These are phyloP conservation scores for Bombus sylvicola DNA, from an alignment of 1,140 invertebrate genomes.

Conservation along the genomic window DNA sequence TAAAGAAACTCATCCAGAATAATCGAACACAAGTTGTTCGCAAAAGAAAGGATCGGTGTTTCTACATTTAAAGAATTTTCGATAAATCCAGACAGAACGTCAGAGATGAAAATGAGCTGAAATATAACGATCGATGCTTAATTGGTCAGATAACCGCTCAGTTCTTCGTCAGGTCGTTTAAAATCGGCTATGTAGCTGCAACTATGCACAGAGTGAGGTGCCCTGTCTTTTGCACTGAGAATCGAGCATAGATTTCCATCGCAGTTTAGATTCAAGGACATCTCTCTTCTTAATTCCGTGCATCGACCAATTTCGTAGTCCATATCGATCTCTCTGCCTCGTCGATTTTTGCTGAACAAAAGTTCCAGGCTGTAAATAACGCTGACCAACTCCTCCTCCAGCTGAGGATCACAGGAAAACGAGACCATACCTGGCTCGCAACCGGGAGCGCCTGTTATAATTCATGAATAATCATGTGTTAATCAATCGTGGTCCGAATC, in stretches of 20 bases:
- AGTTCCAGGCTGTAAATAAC: conserved; percentile 44
- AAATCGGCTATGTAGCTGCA: conserved; percentile 37
- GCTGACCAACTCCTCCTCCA: conserved; percentile 48
- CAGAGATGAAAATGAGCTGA: background rate
- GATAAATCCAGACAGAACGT: background rate
- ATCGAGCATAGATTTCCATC: conserved; percentile 15
- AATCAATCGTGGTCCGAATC: background rate
- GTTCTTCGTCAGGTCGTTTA: conserved; percentile 37
- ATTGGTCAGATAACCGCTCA: conserved; percentile 44
- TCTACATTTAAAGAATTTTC: background rate
- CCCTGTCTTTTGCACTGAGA: conserved; percentile 8
- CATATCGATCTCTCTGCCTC: background rate
- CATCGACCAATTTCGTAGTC: conserved; percentile 14
- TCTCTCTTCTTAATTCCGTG: conserved; percentile 7
- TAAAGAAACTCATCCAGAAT: background rate
- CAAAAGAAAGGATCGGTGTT: no score
- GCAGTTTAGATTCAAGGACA: conserved; percentile 22
- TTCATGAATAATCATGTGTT: background rate
- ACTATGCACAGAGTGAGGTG: conserved; percentile 37
- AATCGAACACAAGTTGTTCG: no score
- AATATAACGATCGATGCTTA: background rate
- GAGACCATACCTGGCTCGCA: conserved; percentile 54
- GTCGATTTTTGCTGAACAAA: conserved; percentile 23
- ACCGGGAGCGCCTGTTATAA: conserved; percentile 45
- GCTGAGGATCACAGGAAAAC: conserved; percentile 45